Base-by-base conservation (phyloP, 2,113 vertebrate species). In the Pao palembangensis region DNA sequence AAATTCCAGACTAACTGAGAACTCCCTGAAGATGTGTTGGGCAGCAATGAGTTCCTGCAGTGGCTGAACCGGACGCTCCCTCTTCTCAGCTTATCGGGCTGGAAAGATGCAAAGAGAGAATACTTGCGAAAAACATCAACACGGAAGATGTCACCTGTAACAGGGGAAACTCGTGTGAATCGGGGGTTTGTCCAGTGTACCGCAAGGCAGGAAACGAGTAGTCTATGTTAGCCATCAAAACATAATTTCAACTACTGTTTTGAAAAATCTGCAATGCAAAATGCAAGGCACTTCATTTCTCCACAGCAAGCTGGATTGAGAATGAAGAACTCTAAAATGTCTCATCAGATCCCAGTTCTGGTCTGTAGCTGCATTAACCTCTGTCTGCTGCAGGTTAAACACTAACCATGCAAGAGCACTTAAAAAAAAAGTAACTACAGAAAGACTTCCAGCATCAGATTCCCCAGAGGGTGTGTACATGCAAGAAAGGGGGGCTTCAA, bases 41-140 rank as follows among this genome's bases (percentile, higher is more conserved):
- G 68, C 34, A 21, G 6, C 34, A n/a, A 54, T 71, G 58, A 71
- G 31, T 64, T 73, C 83, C 75, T 70, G 55, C 85, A 83, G 62
- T 60, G 71, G 61, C 81, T 85, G 89, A 90, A 90, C 55, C 89
- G 82, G 0, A 82, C 3, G 51, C 88, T 91, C 51, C 90, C 83
- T n/a, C 85, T 69, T 44, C 82, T 92, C 76, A 93, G 76, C 64
- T 92, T 91, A 76, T 94, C 78, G 1, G 90, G 91, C 69, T 92
- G 78, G 83, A 91, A 80, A 57, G 90, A 92, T 46, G 93, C 91
- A 85, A 93, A 80, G 88, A 92, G 79, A 76, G 93, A 91, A 91
- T 93, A 92, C 71, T 94, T 72, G 78, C 90, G 66, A 91, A 92
- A 88, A 91, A 93, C 88, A 84, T 89, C 90, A 77, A 75, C 66